phyloP scores from a whole-genome alignment of 2,797 vertebrate species.

The Spheniscus humboldti region DNA sequence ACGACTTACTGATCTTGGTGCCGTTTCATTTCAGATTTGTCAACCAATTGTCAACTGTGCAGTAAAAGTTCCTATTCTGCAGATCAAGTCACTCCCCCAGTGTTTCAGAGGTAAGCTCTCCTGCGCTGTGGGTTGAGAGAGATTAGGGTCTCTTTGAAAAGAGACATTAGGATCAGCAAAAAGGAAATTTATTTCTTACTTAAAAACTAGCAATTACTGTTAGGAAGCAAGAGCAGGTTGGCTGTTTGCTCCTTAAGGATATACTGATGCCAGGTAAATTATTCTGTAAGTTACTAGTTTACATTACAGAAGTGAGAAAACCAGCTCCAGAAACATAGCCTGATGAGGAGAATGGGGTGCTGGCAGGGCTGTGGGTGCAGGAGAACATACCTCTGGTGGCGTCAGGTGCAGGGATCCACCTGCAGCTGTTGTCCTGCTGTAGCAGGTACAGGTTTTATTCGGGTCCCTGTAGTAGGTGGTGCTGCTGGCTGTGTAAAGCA shows the following conservation, averaged over 20 bases:
- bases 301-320: not conserved
- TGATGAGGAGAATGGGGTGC: not conserved
- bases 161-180: not conserved
- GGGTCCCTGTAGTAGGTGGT: accelerated
- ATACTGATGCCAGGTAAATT: not conserved
- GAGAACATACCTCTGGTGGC: not conserved
- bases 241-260: not conserved
- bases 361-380: not conserved
- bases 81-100: not conserved
- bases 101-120: not conserved
- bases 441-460: not conserved
- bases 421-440: not conserved
- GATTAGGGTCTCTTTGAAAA: not conserved
- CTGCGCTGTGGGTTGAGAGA: not conserved
- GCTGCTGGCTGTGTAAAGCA: not conserved
- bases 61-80: not conserved
- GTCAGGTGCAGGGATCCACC: not conserved
- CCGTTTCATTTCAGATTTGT: not conserved
- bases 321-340: not conserved
- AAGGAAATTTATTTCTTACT: not conserved
- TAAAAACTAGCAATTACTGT: not conserved
- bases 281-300: not conserved
- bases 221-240: not conserved
- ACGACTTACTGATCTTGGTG: not conserved
- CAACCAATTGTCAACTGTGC: not conserved